These are phyloP conservation scores for Garra rufa DNA, from an alignment of 2,113 vertebrate genomes.

Conservation along the genomic window DNA sequence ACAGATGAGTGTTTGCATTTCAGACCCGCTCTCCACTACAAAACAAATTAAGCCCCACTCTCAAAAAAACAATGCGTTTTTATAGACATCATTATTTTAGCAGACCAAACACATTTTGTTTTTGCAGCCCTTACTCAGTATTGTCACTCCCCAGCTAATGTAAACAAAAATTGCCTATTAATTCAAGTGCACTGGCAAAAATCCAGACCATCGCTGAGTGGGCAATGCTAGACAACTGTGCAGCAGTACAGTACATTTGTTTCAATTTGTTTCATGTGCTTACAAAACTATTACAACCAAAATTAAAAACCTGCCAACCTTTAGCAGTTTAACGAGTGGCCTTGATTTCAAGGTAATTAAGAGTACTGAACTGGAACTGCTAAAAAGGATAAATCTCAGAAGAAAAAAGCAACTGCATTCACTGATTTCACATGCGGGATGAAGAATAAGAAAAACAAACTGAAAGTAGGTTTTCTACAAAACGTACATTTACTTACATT, in stretches of 20 bases:
- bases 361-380: background rate
- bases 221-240: background rate
- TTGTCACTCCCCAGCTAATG: background rate
- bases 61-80: background rate
- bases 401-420: background rate
- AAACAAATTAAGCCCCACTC: background rate
- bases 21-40: background rate
- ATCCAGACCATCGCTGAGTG: background rate
- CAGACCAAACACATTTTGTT: conserved; percentile 4
- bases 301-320: background rate
- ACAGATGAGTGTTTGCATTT: conserved; percentile 17
- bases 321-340: background rate
- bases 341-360: conserved; percentile 1
- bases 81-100: conserved; percentile 12
- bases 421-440: background rate
- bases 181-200: conserved; percentile 11
- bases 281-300: background rate
- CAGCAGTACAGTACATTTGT: background rate
- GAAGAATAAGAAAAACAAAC: background rate
- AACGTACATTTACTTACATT: no score
- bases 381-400: background rate
- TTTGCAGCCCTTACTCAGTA: background rate
- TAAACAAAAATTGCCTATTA: background rate
- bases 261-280: background rate
- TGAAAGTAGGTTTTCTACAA: background rate